Conservation (phyloP, 2,797 vertebrate genomes). For the Hybognathus amarus region DNA sequence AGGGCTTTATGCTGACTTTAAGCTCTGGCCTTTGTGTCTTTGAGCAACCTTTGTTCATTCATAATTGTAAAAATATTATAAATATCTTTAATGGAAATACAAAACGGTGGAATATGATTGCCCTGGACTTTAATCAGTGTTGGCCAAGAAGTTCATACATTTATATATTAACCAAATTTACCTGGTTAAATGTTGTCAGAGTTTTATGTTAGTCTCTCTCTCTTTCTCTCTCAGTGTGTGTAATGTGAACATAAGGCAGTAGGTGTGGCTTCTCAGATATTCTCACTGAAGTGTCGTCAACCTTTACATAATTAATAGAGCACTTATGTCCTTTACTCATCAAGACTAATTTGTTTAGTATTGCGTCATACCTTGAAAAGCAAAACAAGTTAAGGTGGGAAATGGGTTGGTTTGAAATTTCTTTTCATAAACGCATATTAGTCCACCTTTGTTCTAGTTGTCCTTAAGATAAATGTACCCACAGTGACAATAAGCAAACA, state of each 20-base stretch:
- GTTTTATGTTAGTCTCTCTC: background rate
- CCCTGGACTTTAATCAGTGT: background rate
- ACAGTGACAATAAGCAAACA: slow-evolving; percentile 9
- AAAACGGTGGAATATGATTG: background rate
- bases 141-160: background rate
- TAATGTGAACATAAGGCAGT: slow-evolving; percentile 28
- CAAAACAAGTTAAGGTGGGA: background rate
- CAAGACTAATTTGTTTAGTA: slow-evolving; percentile 22
- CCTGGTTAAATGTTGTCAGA: background rate
- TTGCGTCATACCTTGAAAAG: background rate
- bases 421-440: slow-evolving; percentile 6
- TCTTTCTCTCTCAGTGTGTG: background rate
- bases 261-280: slow-evolving; percentile 19
- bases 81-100: background rate
- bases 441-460: slow-evolving; percentile 7
- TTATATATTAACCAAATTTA: background rate
- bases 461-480: slow-evolving; percentile 11
- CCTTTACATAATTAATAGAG: slow-evolving; percentile 31
- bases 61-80: background rate
- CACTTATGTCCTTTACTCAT: slow-evolving; percentile 38
- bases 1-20: slow-evolving; percentile 3
- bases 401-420: background rate
- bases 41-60: background rate
- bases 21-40: slow-evolving; percentile 4
- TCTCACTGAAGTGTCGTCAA: slow-evolving; percentile 17